phyloP scores from a whole-genome alignment of 53 echinoderm and acorn worm genomes.

The Pentamera pediparva region DNA sequence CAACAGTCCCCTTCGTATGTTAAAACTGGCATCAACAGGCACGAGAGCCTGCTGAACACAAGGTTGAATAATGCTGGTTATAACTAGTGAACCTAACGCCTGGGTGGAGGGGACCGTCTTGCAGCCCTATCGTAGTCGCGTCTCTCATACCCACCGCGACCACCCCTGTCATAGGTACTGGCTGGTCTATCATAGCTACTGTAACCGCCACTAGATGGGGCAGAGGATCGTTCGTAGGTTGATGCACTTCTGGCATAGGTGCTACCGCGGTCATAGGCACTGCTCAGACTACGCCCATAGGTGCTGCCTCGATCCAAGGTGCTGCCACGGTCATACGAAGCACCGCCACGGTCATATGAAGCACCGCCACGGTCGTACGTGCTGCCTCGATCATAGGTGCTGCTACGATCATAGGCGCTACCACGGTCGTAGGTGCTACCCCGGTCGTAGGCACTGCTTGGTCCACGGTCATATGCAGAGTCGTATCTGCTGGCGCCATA shows the following conservation, averaged over 20 bases:
- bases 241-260: too few relatives aligned
- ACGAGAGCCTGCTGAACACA: too few relatives aligned
- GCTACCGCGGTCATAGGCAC: too few relatives aligned
- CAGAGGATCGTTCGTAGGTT: too few relatives aligned
- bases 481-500: conserved; percentile 20
- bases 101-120: conserved; percentile 26
- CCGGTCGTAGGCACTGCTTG: conserved; percentile 3
- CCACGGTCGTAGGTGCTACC: neutral
- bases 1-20: too few relatives aligned
- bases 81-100: conserved; percentile 25
- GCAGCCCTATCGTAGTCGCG: conserved; percentile 8
- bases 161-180: conserved; percentile 7
- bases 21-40: too few relatives aligned
- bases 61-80: too few relatives aligned
- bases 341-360: too few relatives aligned
- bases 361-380: conserved; percentile 16
- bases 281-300: too few relatives aligned
- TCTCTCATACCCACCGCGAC: conserved; percentile 3
- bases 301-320: too few relatives aligned
- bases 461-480: conserved; percentile 9
- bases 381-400: conserved; percentile 1
- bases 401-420: conserved; percentile 4
- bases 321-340: too few relatives aligned
- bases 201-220: neutral
- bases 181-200: conserved; percentile 23